These are phyloP conservation scores for Oreotrochilus melanogaster DNA, from an alignment of 2,113 vertebrate genomes.

Conservation along the genomic window DNA sequence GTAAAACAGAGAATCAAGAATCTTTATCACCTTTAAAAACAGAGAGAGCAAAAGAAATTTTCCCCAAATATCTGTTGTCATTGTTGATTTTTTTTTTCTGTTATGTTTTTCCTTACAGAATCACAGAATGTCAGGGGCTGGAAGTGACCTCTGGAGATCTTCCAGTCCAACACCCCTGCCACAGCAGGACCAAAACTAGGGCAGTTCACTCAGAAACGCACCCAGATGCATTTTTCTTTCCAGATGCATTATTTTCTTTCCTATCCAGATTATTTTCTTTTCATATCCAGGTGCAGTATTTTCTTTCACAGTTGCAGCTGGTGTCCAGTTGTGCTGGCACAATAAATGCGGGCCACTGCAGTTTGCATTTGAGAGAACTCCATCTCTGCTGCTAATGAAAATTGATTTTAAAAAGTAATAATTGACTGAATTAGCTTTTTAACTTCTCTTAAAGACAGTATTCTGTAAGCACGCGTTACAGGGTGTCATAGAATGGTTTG, in stretches of 20 bases:
- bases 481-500: no score
- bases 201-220: no score
- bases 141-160: no score
- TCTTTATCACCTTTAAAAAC: not conserved
- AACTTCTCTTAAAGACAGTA: not conserved
- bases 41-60: not conserved
- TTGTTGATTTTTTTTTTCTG: not conserved
- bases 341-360: not conserved
- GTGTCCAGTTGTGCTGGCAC: fast-evolving
- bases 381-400: not conserved
- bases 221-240: no score
- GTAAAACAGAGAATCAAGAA: not conserved
- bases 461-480: not conserved
- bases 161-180: no score
- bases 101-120: no score
- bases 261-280: no score
- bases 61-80: not conserved
- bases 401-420: not conserved
- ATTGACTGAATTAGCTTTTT: not conserved
- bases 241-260: no score
- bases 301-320: not conserved
- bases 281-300: not conserved
- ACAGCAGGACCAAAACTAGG: no score
- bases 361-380: not conserved
- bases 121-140: no score